Percentiles rank a stretch among this genome's conserved stretches.
Evolutionary conservation across 2,888 invertebrate genomes (phyloP).

Genomic region (Polietes domitor): DNA sequence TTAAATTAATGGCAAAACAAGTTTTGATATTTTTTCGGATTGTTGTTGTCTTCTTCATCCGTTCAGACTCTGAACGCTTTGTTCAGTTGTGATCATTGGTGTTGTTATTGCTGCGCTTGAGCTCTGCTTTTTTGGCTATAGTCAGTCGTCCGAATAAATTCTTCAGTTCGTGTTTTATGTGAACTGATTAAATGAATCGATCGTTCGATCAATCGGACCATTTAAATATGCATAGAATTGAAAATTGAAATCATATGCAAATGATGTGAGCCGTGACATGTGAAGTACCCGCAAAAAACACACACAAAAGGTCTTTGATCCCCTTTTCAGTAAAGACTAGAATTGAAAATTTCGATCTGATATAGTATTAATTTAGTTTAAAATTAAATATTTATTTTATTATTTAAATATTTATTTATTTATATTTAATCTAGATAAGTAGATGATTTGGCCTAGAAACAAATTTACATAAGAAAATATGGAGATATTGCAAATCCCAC

Average conservation of each 20-base stretch:
- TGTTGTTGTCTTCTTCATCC: neutral
- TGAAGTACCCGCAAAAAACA: neutral
- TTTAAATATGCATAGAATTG: neutral
- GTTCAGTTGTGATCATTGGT: neutral
- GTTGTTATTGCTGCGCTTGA: neutral
- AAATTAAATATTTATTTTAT: neutral
- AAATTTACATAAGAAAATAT: too few relatives aligned
- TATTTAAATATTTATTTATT: neutral
- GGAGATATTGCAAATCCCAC: too few relatives aligned
- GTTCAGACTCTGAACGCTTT: neutral
- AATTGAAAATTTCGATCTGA: neutral
- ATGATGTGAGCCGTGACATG: neutral
- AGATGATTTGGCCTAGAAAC: too few relatives aligned
- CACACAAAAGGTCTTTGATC: constrained; percentile 1
- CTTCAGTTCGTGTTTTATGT: neutral
- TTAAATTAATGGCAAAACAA: neutral
- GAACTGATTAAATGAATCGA: neutral
- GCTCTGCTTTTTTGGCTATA: neutral
- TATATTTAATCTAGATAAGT: too few relatives aligned
- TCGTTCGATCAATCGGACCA: neutral
- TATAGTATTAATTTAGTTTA: too few relatives aligned
- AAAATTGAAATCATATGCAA: neutral
- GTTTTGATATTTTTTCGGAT: too few relatives aligned
- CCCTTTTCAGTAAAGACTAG: neutral
- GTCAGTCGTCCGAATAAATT: neutral